phyloP scores from a whole-genome alignment of 2,113 vertebrate species.

The Dicerorhinus sumatrensis region DNA sequence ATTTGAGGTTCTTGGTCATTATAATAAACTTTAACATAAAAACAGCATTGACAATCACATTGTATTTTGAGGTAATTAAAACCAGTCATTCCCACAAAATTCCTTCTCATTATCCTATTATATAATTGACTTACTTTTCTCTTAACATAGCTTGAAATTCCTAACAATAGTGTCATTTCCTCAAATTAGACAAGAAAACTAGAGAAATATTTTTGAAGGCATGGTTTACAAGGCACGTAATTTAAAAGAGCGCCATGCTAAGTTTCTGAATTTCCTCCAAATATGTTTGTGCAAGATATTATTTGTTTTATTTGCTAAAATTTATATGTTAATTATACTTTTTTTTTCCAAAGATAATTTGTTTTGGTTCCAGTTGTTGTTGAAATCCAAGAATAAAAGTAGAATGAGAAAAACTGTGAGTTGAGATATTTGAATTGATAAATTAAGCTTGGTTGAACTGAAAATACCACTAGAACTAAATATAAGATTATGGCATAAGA shows the following conservation, averaged over 20 bases:
- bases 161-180: not conserved
- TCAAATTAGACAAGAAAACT: slow-evolving; percentile 16
- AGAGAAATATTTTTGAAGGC: not conserved
- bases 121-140: slow-evolving; percentile 42
- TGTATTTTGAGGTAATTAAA: slow-evolving; percentile 40
- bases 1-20: not conserved
- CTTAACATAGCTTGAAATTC: not conserved
- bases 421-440: not conserved
- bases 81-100: not conserved
- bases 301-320: not conserved
- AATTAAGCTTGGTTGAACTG: not conserved
- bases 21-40: not conserved
- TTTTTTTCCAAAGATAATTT: not conserved
- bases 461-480: not conserved
- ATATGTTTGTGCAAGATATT: not conserved
- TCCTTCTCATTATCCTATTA: not conserved
- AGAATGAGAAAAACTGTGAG: not conserved
- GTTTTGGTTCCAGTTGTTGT: not conserved
- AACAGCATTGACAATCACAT: not conserved
- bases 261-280: not conserved
- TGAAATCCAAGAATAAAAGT: not conserved
- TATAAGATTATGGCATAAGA: too few species aligned
- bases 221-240: not conserved
- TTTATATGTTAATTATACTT: not conserved
- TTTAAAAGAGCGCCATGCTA: not conserved